phyloP scores from a whole-genome alignment of 2,797 vertebrate species.

The Carcharodon carcharias region DNA sequence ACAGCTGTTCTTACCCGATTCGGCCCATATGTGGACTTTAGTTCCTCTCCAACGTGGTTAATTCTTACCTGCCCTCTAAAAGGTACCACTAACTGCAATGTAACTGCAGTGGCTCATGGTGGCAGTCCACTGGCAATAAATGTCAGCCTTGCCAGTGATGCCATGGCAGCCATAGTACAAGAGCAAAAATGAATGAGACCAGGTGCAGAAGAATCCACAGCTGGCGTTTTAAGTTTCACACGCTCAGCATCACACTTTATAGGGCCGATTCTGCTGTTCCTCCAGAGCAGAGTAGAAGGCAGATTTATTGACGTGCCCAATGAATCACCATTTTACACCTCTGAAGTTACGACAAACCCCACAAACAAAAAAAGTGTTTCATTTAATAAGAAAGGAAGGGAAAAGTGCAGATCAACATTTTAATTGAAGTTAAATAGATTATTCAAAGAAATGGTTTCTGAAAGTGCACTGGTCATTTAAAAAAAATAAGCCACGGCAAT shows the following conservation, averaged over 20 bases:
- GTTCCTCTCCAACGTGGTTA: background rate
- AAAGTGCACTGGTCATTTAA: conserved; percentile 59
- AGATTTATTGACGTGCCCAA: background rate
- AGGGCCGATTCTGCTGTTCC: background rate
- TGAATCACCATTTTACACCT: background rate
- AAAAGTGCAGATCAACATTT: conserved; percentile 62
- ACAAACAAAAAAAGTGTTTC: background rate
- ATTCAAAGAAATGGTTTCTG: conserved; percentile 55
- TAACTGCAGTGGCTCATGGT: background rate
- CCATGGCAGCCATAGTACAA: background rate
- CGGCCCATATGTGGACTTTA: background rate
- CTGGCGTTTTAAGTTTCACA: background rate
- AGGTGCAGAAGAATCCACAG: background rate
- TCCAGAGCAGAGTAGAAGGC: background rate
- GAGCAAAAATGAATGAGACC: background rate
- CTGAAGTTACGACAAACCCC: background rate
- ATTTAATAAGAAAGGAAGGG: conserved; percentile 41
- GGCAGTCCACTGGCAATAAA: background rate
- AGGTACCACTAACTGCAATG: too few relatives aligned
- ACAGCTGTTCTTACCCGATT: background rate
- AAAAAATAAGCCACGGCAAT: conserved; percentile 62
- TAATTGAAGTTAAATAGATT: conserved; percentile 68
- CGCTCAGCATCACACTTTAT: background rate
- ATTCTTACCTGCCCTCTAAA: background rate
- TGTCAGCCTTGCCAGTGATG: background rate